phyloP scores from a whole-genome alignment of 2,797 vertebrate species.

The Microctenopoma steveboyesi region DNA sequence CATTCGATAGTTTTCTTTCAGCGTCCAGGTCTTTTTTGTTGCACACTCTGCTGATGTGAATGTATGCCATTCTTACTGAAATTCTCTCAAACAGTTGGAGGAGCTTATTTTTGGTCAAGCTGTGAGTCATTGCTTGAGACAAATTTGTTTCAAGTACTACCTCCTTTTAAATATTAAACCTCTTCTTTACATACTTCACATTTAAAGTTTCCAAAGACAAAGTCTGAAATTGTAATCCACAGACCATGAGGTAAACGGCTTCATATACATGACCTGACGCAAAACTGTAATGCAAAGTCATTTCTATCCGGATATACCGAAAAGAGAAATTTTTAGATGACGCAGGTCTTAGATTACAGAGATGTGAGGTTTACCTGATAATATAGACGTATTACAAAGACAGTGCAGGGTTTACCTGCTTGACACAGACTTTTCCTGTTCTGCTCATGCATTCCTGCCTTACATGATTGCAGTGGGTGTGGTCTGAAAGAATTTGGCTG shows the following conservation, averaged over 20 bases:
- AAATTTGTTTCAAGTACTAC: conserved; percentile 77
- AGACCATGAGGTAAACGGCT: conserved; percentile 18
- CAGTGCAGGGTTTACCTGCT: conserved; percentile 72
- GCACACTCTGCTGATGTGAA: conserved; percentile 75
- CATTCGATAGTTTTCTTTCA: conserved; percentile 42
- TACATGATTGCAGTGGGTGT: conserved; percentile 87
- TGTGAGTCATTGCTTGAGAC: conserved; percentile 78
- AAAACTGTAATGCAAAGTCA: conserved; percentile 14
- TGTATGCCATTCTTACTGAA: conserved; percentile 68
- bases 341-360: conserved; percentile 44
- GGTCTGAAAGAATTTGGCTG: conserved; percentile 84
- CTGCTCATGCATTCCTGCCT: conserved; percentile 85
- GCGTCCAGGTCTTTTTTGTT: conserved; percentile 62
- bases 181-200: conserved; percentile 55
- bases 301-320: conserved; percentile 46
- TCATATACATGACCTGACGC: conserved; percentile 14
- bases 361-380: conserved; percentile 71
- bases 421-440: conserved; percentile 84
- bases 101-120: conserved; percentile 71
- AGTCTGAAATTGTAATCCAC: conserved; percentile 19
- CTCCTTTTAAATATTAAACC: conserved; percentile 69
- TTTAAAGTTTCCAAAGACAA: conserved; percentile 21
- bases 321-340: conserved; percentile 47
- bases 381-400: conserved; percentile 72
- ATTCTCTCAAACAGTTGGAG: conserved; percentile 61